Evolutionary conservation across 2,797 vertebrate species (phyloP), one percentile per base, ranked within the genome.

Genomic region (Ispidina lecontei): DNA sequence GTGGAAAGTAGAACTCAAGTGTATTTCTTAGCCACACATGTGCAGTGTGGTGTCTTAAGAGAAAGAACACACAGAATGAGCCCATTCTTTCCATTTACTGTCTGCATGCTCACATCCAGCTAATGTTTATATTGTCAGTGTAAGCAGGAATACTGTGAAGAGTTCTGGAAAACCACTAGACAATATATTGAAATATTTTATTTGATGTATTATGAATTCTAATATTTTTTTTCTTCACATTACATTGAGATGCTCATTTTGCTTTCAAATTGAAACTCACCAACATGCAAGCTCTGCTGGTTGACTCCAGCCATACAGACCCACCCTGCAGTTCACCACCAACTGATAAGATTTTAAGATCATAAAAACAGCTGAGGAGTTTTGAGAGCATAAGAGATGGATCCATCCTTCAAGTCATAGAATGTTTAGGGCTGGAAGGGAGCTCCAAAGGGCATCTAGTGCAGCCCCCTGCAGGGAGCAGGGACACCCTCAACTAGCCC

Each of bases 1-100:
- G 59, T 81, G 55, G 80, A 95, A 96, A 83, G 68, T 0, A 49
- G 64, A 81, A 84, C 80, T 93, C 43, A 92, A 94, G 73, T 41
- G 28, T 89, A 92, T 86, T 87, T 92, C 80, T 80, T 83, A 11
- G 6, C 41, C 41, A 16, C 64, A 59, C 39, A 62, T 55, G 37
- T 79, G 79, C 35, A 39, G 33, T 93, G 76, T 64, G 52, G 16
- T 67, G 60, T 83, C 83, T 91, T 52, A 67, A 77, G 58, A 87
- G 43, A 79, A 44, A 93, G 44, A 74, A 47, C 52, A 76, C 4
- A 20, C 15, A 64, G 83, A 63, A 47, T 86, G 70, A 44, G 14
- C 39, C 68, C 52, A 16, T 85, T 95, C 55, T 89, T 92, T 84
- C 60, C 23, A 75, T 68, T 31, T 74, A 56, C 7, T 22, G 52